Evolutionary conservation across 2,797 vertebrate genomes (phyloP).

Genomic region (Psittacula derbiana): DNA sequence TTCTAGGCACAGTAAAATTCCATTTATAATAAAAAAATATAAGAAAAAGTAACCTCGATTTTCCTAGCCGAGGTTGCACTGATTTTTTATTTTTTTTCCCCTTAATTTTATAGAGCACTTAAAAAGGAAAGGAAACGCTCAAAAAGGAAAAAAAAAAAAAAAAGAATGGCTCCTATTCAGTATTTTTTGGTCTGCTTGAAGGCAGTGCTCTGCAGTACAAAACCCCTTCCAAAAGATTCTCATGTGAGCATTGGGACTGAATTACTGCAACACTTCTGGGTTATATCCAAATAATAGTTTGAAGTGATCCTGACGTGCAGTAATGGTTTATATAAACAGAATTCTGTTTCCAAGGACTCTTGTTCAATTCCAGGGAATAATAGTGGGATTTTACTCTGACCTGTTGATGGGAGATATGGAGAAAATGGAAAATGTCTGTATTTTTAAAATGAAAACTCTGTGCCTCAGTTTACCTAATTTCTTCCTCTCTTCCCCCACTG

Average conservation of each 20-base stretch:
- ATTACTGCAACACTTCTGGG: conserved; percentile 68
- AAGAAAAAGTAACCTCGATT: conserved; percentile 3
- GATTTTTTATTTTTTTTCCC: not conserved
- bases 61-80: not conserved
- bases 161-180: conserved; percentile 4
- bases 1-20: conserved; percentile 4
- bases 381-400: not conserved
- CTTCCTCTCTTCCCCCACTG: not conserved
- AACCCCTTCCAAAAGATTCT: conserved; percentile 30
- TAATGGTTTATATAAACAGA: conserved; percentile 50
- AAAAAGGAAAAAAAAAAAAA: not conserved
- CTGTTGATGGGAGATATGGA: not conserved
- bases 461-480: not conserved
- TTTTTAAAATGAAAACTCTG: not conserved
- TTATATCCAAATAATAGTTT: conserved; percentile 58
- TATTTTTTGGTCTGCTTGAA: conserved; percentile 31
- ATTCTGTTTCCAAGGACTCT: conserved; percentile 15
- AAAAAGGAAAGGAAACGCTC: conserved; percentile 3
- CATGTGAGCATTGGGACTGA: conserved; percentile 50
- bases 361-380: not conserved
- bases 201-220: conserved; percentile 27
- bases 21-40: not conserved
- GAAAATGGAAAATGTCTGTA: not conserved
- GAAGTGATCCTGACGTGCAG: conserved; percentile 56
- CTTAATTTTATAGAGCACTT: conserved; percentile 10